phyloP scores from a whole-genome alignment of 30 jellyfish, hydroid and myxozoan species.

The Nemopilema nomurai region DNA sequence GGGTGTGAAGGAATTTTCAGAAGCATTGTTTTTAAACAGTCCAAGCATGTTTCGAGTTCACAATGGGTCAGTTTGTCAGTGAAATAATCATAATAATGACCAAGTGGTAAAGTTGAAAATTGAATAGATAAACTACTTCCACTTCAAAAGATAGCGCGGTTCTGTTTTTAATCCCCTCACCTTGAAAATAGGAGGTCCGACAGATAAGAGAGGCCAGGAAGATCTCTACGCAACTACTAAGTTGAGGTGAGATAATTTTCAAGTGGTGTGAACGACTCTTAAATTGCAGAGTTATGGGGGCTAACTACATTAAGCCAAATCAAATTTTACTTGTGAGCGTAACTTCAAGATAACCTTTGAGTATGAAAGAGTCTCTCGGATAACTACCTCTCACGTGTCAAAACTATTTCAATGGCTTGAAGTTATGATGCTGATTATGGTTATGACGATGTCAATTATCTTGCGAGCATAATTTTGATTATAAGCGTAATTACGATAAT shows the following conservation, averaged over 20 bases:
- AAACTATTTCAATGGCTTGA: too few relatives aligned
- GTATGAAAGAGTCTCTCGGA: too few relatives aligned
- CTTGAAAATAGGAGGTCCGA: constrained; percentile 16
- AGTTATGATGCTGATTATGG: too few relatives aligned
- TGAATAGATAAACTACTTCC: constrained; percentile 14
- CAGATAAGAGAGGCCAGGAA: background rate
- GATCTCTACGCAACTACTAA: background rate
- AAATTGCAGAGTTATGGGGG: background rate
- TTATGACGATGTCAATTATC: too few relatives aligned
- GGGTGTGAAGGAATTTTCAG: too few relatives aligned
- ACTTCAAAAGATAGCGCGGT: constrained; percentile 33
- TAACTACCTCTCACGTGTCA: too few relatives aligned
- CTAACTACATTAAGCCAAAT: background rate
- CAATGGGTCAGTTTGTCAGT: background rate
- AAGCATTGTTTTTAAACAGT: too few relatives aligned
- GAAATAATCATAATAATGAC: background rate
- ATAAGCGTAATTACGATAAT: too few relatives aligned
- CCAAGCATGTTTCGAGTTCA: background rate
- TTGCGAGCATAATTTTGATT: too few relatives aligned
- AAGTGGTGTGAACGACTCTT: background rate
- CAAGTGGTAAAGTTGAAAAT: constrained; percentile 1
- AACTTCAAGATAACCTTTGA: too few relatives aligned
- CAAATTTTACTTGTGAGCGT: background rate
- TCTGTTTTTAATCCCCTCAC: constrained; percentile 13
- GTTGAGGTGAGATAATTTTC: background rate